Base-by-base conservation (phyloP, 2,888 invertebrate genomes). In the Protula sp. region DNA sequence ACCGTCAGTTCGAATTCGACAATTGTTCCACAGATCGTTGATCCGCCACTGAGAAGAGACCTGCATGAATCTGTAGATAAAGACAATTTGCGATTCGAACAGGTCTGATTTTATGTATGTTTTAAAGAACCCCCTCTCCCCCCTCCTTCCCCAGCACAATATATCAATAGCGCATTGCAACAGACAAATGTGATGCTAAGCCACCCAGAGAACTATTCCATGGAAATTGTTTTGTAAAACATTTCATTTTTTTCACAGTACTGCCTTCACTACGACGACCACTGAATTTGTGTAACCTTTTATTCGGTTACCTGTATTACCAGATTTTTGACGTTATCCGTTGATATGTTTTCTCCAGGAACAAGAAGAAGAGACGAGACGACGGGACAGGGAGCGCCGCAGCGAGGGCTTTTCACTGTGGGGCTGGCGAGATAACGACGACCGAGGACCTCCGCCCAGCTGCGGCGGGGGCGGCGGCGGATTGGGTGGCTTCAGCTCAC, bases 1-100 rank as follows among this genome's bases (percentile, higher is more conserved):
- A 38, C 38, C 3, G 50, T 45, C 1, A 2, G 5, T 30, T 27
- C 22, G 19, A 29, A 5, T 2, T 2, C 4, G 4, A 38, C 9
- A 14, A 38, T 38, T 19, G 9, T 38, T 14, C 9, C 38, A 38
- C 30, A 53, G 5, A 2, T 38, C 31, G 2, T 14, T n/a, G 60
- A 60, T 4, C 47, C 48, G 19, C 4, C 51, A 1, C 47, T 57
- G 5, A 22, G 54, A 4, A 55, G 45, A n/a, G 57, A 60, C 31
- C 48, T 60, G 48, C 28, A 47, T 4, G 57, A 54, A 2, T 47
- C 57, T 4, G 57, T 60, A 19, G 60, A 57, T n/a, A 30, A 30
- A 26, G 60, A 60, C 54, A 60, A 60, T 45, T 53, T 30, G 30
- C 45, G 38, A 2, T 60, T 30, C 30, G 22, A 56, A 3, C 60